phyloP scores from a whole-genome alignment of 2,888 invertebrate species.

The Deroplatys truncata region DNA sequence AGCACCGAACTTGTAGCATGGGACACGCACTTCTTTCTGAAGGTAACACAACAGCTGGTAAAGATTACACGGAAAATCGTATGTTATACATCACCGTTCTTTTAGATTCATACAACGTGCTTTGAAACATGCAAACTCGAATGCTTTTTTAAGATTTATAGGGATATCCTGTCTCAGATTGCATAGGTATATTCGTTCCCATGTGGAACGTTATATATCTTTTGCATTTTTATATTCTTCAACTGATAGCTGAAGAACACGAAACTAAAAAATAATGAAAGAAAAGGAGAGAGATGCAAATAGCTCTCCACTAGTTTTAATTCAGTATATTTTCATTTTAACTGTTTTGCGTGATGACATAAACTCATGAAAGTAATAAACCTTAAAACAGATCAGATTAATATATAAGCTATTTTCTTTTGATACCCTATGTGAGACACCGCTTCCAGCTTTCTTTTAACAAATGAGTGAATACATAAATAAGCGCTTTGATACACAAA shows the following conservation, averaged over 20 bases:
- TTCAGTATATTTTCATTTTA: not conserved
- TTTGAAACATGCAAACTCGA: not conserved
- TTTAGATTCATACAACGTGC: not conserved
- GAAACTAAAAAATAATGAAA: too few species aligned
- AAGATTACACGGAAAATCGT: not conserved
- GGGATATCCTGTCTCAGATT: not conserved
- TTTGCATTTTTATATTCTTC: not conserved
- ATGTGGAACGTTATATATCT: not conserved
- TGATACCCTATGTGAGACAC: too few species aligned
- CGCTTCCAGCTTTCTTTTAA: too few species aligned
- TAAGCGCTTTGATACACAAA: too few species aligned
- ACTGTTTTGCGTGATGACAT: not conserved
- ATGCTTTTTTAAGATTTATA: not conserved
- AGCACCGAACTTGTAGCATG: too few species aligned
- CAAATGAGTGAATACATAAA: too few species aligned
- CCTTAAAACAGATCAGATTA: too few species aligned
- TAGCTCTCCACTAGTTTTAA: not conserved
- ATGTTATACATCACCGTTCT: not conserved
- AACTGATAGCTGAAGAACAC: not conserved
- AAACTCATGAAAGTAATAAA: not conserved
- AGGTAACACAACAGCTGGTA: not conserved
- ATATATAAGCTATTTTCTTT: too few species aligned
- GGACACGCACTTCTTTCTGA: not conserved
- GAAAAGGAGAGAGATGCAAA: too few species aligned
- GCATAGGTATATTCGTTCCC: not conserved